Evolutionary conservation across 2,113 vertebrate genomes (phyloP).

Genomic region (Callipepla squamata): DNA sequence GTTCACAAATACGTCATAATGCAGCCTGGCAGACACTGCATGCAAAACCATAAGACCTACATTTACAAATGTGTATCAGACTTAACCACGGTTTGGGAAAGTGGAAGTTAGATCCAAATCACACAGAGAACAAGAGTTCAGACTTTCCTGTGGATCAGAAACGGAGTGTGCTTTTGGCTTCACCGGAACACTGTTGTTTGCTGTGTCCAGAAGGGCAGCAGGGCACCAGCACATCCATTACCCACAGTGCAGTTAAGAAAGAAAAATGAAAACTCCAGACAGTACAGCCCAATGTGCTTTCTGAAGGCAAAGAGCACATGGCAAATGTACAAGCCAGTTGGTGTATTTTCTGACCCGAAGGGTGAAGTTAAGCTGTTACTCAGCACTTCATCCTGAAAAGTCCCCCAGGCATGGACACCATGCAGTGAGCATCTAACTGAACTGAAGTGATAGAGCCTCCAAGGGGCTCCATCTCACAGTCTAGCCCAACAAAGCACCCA

Average conservation of each 20-base stretch:
- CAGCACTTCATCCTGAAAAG: background rate
- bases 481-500: background rate
- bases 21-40: slow-evolving; percentile 6
- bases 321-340: background rate
- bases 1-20: background rate
- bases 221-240: background rate
- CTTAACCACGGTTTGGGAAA: background rate
- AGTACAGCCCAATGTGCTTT: background rate
- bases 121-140: slow-evolving; percentile 17
- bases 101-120: slow-evolving; percentile 23
- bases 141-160: background rate
- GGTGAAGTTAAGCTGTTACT: background rate
- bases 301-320: background rate
- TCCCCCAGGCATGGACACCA: background rate
- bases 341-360: background rate
- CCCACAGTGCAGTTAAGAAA: background rate
- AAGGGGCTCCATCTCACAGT: background rate
- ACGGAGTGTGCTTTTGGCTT: background rate
- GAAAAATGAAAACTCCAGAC: background rate
- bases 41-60: background rate
- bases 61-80: slow-evolving; percentile 23
- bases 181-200: background rate
- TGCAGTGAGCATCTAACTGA: background rate
- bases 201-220: background rate
- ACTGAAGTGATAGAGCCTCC: background rate